A percentile compares a stretch with the other conserved stretches of the same genome.
phyloP scores from a whole-genome alignment of 2,888 invertebrate species.

The Pseudococcus viburni region DNA sequence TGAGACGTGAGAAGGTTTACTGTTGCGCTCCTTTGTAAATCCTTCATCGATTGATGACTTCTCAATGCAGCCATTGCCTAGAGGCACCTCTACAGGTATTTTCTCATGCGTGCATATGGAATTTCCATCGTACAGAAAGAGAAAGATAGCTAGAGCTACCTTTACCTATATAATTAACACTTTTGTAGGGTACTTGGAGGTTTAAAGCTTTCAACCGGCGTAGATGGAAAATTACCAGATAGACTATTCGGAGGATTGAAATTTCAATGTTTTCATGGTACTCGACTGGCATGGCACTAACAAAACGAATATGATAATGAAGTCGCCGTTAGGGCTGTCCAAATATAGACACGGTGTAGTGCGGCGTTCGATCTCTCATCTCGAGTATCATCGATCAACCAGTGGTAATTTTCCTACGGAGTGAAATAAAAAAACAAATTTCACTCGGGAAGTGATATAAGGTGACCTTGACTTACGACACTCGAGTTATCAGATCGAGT shows the following conservation, averaged over 20 bases:
- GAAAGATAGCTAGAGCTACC: neutral
- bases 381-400: slow-evolving; percentile 17
- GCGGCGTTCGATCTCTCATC: neutral
- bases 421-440: neutral
- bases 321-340: neutral
- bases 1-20: neutral
- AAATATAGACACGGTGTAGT: neutral
- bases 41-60: neutral
- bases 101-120: slow-evolving; percentile 22
- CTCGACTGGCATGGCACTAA: neutral
- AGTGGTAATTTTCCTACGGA: neutral
- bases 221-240: neutral
- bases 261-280: neutral
- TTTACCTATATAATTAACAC: neutral
- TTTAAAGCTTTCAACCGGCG: neutral
- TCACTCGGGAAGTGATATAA: slow-evolving; percentile 35
- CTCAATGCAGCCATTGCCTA: neutral
- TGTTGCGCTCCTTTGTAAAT: neutral
- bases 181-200: neutral
- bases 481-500: slow-evolving; percentile 4
- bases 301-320: slow-evolving; percentile 29
- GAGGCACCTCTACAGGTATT: neutral
- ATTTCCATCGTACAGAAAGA: neutral
- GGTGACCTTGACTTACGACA: slow-evolving; percentile 37
- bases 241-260: neutral